Base-by-base conservation (phyloP, 2,888 invertebrate species). In the Chorisops tibialis region DNA sequence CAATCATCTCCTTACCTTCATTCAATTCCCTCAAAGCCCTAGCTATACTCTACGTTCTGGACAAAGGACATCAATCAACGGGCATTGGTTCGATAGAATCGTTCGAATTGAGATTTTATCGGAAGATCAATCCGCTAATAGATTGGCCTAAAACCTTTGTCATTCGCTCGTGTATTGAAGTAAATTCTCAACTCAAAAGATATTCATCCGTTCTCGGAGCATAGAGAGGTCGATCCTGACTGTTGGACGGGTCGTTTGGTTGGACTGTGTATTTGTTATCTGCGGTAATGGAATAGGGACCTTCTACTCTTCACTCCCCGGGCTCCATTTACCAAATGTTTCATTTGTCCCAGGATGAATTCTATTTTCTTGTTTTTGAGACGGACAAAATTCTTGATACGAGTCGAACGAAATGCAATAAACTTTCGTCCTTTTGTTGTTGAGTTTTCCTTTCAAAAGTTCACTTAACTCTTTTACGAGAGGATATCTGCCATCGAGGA, bases 61-160 rank as follows among this genome's bases (percentile, higher is more conserved):
- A 59, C 48, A 59, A 59, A 45, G 38, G 59, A 47, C 48, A 47
- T 59, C 59, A 59, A 59, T 59, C 59, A 59, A 59, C 37, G 37
- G 19, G 18, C 35, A 19, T 59, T 59, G 59, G 59, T 48, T 48
- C 37, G 59, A 30, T 59, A 21, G 48, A 37, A 59, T 59, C 22
- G 50, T 49, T 59, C 59, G 50, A 64, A 61, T 64, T 64, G 64
- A 61, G 61, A 64, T 64, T 64, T 64, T 64, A 64, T 64, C 64
- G 61, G 37, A 37, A 59, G 51, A 59, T 64, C 64, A 61, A 64
- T 64, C 59, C 61, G 54, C 61, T 64, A 59, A 64, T 61, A 61
- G 61, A 61, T 50, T 59, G 59, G 49, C 50, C 59, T 21, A 11
- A 59, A 48, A 38, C 37, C 48, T 43, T 59, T 48, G 21, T 48